These are phyloP conservation scores for Hirtodrosophila alboralis DNA, from an alignment of 2,888 invertebrate species.

Conservation along the genomic window DNA sequence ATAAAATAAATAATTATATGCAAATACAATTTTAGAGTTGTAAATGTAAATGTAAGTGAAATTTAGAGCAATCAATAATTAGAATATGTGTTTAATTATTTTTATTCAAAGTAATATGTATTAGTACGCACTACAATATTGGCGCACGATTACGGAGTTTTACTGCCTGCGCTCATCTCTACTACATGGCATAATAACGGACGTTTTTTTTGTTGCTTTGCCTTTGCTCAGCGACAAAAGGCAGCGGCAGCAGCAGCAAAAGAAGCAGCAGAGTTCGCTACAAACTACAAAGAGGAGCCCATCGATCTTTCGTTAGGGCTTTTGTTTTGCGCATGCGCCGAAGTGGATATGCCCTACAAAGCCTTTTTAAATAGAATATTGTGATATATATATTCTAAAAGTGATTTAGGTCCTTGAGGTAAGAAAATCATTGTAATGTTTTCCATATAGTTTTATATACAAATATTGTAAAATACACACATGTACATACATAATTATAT, in stretches of 20 bases:
- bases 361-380: conserved; percentile 16
- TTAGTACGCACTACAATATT: too few relatives aligned
- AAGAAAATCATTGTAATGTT: not conserved
- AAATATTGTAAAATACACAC: not conserved
- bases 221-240: conserved; percentile 37
- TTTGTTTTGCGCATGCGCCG: conserved; percentile 47
- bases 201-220: conserved; percentile 47
- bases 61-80: too few relatives aligned
- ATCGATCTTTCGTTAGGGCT: conserved; percentile 50
- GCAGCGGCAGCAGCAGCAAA: conserved; percentile 27
- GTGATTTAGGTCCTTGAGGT: conserved; percentile 17
- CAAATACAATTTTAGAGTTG: too few relatives aligned
- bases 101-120: too few relatives aligned
- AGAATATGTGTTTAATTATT: too few relatives aligned
- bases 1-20: too few relatives aligned
- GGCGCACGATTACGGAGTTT: conserved; percentile 8
- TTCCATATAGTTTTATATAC: conserved; percentile 3
- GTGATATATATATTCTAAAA: conserved; percentile 6
- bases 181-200: conserved; percentile 46
- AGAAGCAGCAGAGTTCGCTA: conserved; percentile 33
- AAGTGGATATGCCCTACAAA: conserved; percentile 48
- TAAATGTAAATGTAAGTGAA: too few relatives aligned
- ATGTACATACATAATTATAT: not conserved
- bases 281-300: conserved; percentile 49
- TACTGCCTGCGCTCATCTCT: conserved; percentile 30